phyloP scores from a whole-genome alignment of 2,113 vertebrate genomes.

The Notechis scutatus region DNA sequence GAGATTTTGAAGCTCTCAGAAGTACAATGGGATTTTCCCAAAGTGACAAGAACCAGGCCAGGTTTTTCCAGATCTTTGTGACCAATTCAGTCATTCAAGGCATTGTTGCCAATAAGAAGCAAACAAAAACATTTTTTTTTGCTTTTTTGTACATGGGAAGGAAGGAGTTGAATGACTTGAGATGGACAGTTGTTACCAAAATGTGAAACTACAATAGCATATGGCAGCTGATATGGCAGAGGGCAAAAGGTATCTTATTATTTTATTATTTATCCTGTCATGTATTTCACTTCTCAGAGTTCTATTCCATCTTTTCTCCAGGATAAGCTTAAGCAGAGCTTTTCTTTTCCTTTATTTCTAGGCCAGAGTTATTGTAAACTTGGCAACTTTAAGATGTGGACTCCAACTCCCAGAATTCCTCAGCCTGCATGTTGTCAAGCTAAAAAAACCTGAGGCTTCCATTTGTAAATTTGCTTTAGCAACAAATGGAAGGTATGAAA shows the following conservation, averaged over 20 bases:
- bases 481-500: neutral
- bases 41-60: neutral
- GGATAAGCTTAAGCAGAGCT: neutral
- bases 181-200: neutral
- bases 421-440: neutral
- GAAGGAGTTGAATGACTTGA: neutral
- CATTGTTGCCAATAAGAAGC: neutral
- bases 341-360: neutral
- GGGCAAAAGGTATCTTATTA: neutral
- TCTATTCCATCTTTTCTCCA: neutral
- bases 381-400: neutral
- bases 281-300: neutral
- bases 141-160: neutral
- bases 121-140: neutral
- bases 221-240: neutral
- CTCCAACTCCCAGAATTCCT: neutral
- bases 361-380: neutral
- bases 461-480: neutral
- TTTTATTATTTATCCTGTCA: neutral
- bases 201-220: neutral
- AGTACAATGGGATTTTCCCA: neutral
- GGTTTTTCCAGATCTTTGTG: neutral
- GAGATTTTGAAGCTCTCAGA: neutral
- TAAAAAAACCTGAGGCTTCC: neutral
- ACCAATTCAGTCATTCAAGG: neutral